Base-by-base conservation (phyloP, 2,797 vertebrate genomes). In the Aeoliscus strigatus region DNA sequence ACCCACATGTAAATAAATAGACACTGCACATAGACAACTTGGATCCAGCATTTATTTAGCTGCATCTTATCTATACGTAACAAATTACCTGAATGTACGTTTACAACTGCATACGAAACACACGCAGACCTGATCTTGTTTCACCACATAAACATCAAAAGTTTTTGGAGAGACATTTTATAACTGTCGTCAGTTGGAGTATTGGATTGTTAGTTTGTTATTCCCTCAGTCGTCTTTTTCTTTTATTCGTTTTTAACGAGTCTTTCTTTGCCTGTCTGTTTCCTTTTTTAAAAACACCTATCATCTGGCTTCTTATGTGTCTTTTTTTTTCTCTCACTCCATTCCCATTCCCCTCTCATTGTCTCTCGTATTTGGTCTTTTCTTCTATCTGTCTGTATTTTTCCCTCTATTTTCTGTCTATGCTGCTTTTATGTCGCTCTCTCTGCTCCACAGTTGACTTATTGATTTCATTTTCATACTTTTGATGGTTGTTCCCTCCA, bases 401-500 rank as follows among this genome's bases (percentile, higher is more conserved):
- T 23, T 56, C 35, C 39, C 23, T 26, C 9, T 46, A 31, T 65
- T 42, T 31, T 60, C 50, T 51, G 28, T 40, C 50, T 39, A 35
- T 8, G 6, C 37, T 37, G 48, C 31, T 42, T 60, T 60, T 41
- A 43, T 71, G 68, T 60, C 48, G 69, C 59, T 50, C 59, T 36
- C 33, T 4, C 23, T 33, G 48, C 63, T 34, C 49, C 21, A 21
- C 60, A 43, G 77, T 67, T 66, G 62, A 68, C 67, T 68, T 81
- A 84, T 88, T 73, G 82, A 85, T 86, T 86, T 79, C 51, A 81
- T 87, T 84, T 86, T 81, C 77, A 79, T 81, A 81, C 73, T 66
- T 65, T 67, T 77, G 66, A 60, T 53, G 69, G 75, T 66, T 72
- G 60, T 60, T 72, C 62, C 53, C 54, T 45, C 44, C 29, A 40